Evolutionary conservation across 2,888 invertebrate species (phyloP).

Genomic region (Ashinkailepas kermadecensis): DNA sequence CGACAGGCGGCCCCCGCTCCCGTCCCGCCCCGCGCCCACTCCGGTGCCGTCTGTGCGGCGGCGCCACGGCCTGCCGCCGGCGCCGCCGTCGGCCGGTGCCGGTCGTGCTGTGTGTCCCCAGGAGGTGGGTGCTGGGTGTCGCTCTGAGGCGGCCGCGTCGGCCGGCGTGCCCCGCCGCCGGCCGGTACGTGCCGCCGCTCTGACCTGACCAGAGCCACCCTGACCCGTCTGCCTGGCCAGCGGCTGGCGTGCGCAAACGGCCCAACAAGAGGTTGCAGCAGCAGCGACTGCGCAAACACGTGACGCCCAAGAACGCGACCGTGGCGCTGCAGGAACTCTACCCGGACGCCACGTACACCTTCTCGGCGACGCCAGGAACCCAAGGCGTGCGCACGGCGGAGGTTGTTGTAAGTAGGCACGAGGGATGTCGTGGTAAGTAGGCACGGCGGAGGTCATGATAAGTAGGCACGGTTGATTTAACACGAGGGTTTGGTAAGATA

Average conservation of each 20-base stretch:
- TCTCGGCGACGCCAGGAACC: slow-evolving; percentile 45
- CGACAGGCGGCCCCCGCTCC: too few species aligned
- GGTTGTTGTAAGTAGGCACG: slow-evolving; percentile 42
- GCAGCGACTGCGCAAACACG: slow-evolving; percentile 60
- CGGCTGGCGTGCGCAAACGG: slow-evolving; percentile 38
- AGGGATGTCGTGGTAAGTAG: too few species aligned
- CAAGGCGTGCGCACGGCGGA: slow-evolving; percentile 48
- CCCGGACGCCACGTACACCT: slow-evolving; percentile 54
- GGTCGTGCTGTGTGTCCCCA: too few species aligned
- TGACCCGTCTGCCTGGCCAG: background rate
- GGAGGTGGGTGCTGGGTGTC: background rate
- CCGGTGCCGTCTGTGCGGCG: too few species aligned
- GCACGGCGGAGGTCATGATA: too few species aligned
- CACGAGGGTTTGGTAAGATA: background rate
- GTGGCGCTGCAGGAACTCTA: slow-evolving; percentile 79
- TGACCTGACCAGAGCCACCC: background rate
- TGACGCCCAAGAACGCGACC: slow-evolving; percentile 74
- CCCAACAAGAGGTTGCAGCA: slow-evolving; percentile 65
- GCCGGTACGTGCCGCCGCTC: background rate
- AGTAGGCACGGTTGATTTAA: too few species aligned
- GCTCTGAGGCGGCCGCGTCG: background rate
- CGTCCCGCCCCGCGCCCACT: too few species aligned
- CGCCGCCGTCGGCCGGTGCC: too few species aligned
- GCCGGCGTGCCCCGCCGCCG: background rate
- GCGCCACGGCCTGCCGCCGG: too few species aligned